Conservation (phyloP, 2,888 invertebrate genomes). For the Spisula solida region DNA sequence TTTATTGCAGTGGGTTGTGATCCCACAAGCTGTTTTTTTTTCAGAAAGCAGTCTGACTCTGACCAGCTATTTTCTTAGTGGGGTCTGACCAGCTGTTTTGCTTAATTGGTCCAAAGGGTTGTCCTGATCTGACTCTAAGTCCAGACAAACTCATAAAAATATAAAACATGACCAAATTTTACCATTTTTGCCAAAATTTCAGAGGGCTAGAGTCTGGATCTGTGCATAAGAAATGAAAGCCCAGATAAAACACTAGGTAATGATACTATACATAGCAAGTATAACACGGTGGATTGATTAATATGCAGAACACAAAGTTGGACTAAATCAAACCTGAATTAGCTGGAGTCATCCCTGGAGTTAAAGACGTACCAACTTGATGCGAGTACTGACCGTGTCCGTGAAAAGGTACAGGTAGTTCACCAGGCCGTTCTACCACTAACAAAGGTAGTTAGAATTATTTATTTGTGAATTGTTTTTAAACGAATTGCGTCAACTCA, state of each 20-base stretch:
- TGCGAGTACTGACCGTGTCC: constrained; percentile 86
- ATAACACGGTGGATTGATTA: neutral
- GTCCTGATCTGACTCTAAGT: too few relatives aligned
- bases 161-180: too few relatives aligned
- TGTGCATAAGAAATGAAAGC: neutral
- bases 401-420: constrained; percentile 85
- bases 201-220: too few relatives aligned
- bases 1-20: neutral
- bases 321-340: constrained; percentile 80
- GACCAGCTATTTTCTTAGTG: too few relatives aligned
- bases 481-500: neutral
- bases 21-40: too few relatives aligned
- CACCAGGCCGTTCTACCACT: constrained; percentile 76
- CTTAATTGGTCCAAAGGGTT: too few relatives aligned
- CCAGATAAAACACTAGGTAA: neutral
- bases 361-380: constrained; percentile 82
- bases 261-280: neutral
- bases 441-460: constrained; percentile 10
- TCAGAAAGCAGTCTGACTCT: too few relatives aligned
- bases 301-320: neutral
- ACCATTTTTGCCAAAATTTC: too few relatives aligned
- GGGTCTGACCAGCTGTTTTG: too few relatives aligned
- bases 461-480: neutral
- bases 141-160: too few relatives aligned
- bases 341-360: constrained; percentile 83